A percentile compares a stretch with the other conserved stretches of the same genome.
phyloP scores from a whole-genome alignment of 2,797 vertebrate species.

The Corythornis leucogaster region DNA sequence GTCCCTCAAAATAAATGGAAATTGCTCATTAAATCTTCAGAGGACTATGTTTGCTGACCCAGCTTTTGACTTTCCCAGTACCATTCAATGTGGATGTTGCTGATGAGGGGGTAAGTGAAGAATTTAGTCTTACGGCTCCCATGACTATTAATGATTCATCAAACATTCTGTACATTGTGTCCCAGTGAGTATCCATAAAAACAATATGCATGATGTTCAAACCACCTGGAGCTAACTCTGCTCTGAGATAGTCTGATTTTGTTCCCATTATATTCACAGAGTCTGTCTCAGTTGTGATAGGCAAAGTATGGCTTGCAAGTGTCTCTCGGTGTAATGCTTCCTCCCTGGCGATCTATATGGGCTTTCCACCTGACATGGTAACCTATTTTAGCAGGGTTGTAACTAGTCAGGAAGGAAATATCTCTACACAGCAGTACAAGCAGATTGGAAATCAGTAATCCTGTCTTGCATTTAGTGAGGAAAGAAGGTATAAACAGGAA shows the following conservation, averaged over 20 bases:
- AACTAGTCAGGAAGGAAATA: background rate
- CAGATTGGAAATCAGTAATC: background rate
- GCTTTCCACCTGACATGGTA: background rate
- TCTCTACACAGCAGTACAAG: background rate
- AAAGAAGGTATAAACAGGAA: background rate
- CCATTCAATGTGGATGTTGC: background rate
- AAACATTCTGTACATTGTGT: background rate
- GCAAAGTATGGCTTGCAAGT: background rate
- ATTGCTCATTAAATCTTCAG: conserved; percentile 26
- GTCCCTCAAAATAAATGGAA: background rate
- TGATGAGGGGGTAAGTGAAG: background rate
- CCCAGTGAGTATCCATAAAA: background rate
- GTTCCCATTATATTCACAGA: background rate
- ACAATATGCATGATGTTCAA: background rate
- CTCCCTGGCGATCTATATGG: background rate
- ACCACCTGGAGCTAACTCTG: background rate
- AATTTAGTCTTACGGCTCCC: background rate
- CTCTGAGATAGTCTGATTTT: background rate
- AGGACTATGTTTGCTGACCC: background rate
- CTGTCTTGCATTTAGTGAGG: background rate
- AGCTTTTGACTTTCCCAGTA: conserved; percentile 4
- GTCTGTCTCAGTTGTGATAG: background rate
- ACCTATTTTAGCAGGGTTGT: background rate
- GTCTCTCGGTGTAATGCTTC: background rate
- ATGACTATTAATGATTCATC: background rate